Evolutionary conservation across 2,113 vertebrate species (phyloP), one percentile per base, ranked within the genome.

Genomic region (Pterophyllum scalare): DNA sequence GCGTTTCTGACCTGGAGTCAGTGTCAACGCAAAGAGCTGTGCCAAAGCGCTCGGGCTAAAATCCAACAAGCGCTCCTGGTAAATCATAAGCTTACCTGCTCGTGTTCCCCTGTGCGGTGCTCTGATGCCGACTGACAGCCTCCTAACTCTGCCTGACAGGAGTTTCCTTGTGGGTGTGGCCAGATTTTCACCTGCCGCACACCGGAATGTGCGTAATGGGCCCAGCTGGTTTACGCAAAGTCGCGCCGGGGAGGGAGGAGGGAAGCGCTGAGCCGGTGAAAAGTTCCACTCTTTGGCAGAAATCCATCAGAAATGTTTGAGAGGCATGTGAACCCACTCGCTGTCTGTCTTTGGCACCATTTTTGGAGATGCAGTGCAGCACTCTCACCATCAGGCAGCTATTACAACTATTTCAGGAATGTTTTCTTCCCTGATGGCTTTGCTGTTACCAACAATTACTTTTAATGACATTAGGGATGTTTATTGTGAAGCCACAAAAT

Each of bases 121-220:
- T 76, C 82, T 17, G 59, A 49, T 75, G 57, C 15, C 2, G 78
- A 77, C 82, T 92, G 92, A 79, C 86, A 26, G 75, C 14, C 77
- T 77, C 35, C 17, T 0, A 5, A 2, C 5, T 19, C 22, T 6
- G 52, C 5, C 78, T 46, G 83, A 81, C 75, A 84, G 81, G 49
- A 90, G 85, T 92, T 89, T 83, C 80, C 78, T 60, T 80, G 62
- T 91, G 91, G 94, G 92, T 20, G 93, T 61, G 58, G 14, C 80
- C 77, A 0, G 3, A 58, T 26, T 67, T 67, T 52, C 93, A 94
- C 93, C 93, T 94, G 87, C 77, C 0, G 67, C 91, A 33, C 85
- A 59, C 60, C 79, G 35, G 49, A 20, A n/a, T 28, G 31, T 75
- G 81, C 87, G 76, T 82, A 80, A 78, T 5, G 38, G 3, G 35